Evolutionary conservation across 2,888 invertebrate species (phyloP).

Genomic region (Lobophora halterata): DNA sequence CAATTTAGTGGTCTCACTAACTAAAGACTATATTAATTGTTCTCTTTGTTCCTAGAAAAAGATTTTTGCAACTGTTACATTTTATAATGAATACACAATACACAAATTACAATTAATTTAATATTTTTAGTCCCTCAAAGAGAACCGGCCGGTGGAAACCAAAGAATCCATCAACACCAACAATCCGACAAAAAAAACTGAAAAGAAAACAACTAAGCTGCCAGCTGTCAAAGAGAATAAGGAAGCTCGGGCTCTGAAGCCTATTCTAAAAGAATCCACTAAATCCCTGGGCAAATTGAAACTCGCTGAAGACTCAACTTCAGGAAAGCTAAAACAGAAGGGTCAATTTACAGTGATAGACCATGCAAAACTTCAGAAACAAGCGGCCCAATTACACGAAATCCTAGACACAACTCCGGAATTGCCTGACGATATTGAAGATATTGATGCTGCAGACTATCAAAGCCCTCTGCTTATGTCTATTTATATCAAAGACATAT

Average conservation of each 20-base stretch:
- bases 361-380: slow-evolving; percentile 11
- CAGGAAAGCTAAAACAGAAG: too few relatives aligned
- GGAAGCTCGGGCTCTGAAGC: slow-evolving; percentile 45
- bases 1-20: too few relatives aligned
- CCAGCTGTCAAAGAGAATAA: slow-evolving; percentile 51
- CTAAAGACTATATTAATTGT: too few relatives aligned
- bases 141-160: slow-evolving; percentile 50
- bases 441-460: slow-evolving; percentile 88
- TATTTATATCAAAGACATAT: slow-evolving; percentile 94
- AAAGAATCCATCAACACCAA: slow-evolving; percentile 48
- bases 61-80: too few relatives aligned
- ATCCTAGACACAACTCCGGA: slow-evolving; percentile 31
- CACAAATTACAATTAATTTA: slow-evolving; percentile 4
- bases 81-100: too few relatives aligned
- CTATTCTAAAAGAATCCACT: slow-evolving; percentile 55
- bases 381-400: slow-evolving; percentile 4
- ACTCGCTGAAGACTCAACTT: slow-evolving; percentile 34
- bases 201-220: slow-evolving; percentile 52
- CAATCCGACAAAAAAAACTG: slow-evolving; percentile 47
- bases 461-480: slow-evolving; percentile 89
- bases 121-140: slow-evolving; percentile 56
- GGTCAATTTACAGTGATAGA: slow-evolving; percentile 16
- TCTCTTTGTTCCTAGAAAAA: too few relatives aligned
- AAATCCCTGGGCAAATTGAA: slow-evolving; percentile 63
- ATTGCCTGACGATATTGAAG: slow-evolving; percentile 77